Evolutionary conservation across 1,140 invertebrate species (phyloP), one percentile per base, ranked within the genome.

Genomic region (Hermatobates lingyangjiaoensis): DNA sequence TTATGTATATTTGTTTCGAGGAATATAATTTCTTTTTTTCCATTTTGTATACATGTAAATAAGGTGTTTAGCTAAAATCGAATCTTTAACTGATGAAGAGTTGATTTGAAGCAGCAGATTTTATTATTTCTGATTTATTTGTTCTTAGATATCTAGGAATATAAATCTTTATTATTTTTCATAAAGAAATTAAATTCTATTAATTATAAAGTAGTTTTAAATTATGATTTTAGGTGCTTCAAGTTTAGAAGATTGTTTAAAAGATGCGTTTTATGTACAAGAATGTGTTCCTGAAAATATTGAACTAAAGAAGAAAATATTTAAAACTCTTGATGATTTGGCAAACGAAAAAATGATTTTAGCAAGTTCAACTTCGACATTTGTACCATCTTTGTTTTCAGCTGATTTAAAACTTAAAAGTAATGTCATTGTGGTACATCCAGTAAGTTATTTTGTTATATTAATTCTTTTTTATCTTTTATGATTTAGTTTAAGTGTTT

Each of bases 261-360:
- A 81, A 60, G 77, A 68, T 38, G 81, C 86, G 0, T 71, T 81
- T 23, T 76, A 87, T 50, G 68, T 90, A 40, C 83, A 93, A 69
- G 90, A 95, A 73, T 94, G 90, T 67, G 80, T 94, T 0, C 91
- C 92, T 15, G 89, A 97, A 69, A 80, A 78, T 57, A 60, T 95
- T 18, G 79, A 87, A 1, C 62, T 93, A 45, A 96, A 97, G 62
- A 74, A 74, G 40, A 80, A 83, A 63, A 74, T 94, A 3, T 94
- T 81, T 61, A 67, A 69, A 50, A 68, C 84, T 44, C 61, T 95
- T 21, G 91, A 96, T 63, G 70, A 71, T 53, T 63, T 88, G 1
- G 75, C 83, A 0, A 73, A 78, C n/a, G 63, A 74, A 50, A 73
- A 74, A 23, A 81, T 79, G 2, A 85, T 90, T 48, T 61, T 94